These are phyloP conservation scores for Pachyramphus minor DNA, from an alignment of 2,113 vertebrate genomes.

Conservation along the genomic window DNA sequence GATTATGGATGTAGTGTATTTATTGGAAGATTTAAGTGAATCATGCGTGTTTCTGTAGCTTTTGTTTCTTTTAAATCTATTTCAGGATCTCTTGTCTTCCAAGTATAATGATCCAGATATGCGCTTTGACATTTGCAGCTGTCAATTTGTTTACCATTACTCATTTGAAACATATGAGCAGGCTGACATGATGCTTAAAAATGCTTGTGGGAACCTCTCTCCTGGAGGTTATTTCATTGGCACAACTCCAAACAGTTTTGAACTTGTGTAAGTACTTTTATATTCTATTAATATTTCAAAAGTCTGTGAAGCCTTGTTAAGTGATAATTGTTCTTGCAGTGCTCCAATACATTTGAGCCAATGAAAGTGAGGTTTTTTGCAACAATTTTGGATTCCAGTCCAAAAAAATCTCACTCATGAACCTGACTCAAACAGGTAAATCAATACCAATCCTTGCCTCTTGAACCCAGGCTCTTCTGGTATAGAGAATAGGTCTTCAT, in stretches of 20 bases:
- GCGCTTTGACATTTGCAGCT: slow-evolving; percentile 92
- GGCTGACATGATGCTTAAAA: slow-evolving; percentile 92
- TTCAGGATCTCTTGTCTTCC: slow-evolving; percentile 83
- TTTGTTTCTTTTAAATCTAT: slow-evolving; percentile 14
- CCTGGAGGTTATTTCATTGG: slow-evolving; percentile 96
- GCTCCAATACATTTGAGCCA: not conserved
- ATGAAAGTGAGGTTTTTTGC: not conserved
- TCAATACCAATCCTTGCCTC: not conserved
- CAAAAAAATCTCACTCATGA: not conserved
- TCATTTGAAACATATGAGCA: slow-evolving; percentile 91
- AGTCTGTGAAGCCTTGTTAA: not conserved
- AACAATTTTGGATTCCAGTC: not conserved
- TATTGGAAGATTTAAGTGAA: not conserved
- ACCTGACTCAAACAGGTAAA: not conserved
- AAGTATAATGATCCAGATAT: slow-evolving; percentile 78
- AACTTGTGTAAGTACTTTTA: slow-evolving; percentile 85
- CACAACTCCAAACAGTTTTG: slow-evolving; percentile 94
- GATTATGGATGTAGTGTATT: not conserved
- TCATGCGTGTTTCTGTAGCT: not conserved
- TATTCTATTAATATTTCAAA: not conserved
- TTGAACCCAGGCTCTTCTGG: not conserved
- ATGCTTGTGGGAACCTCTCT: slow-evolving; percentile 89
- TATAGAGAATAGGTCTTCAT: not conserved
- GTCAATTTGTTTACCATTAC: slow-evolving; percentile 97
- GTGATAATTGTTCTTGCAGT: not conserved